Conservation (phyloP, 2,888 invertebrate species). For the Muscina levida region DNA sequence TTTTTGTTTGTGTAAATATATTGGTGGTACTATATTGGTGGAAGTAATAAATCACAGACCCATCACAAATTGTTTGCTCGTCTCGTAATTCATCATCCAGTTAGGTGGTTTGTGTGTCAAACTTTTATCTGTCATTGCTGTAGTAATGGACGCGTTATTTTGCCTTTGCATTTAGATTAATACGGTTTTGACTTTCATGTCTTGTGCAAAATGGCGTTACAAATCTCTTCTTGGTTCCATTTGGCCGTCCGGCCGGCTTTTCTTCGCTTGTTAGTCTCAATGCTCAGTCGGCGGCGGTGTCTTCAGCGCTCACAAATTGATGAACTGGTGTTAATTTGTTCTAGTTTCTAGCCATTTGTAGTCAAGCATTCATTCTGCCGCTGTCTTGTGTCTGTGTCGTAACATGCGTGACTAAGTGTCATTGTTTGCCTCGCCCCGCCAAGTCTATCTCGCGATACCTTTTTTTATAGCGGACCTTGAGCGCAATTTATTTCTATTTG, state of each 20-base stretch:
- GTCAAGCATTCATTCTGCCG: neutral
- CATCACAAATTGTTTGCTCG: too few species aligned
- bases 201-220: neutral
- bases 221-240: neutral
- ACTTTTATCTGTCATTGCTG: neutral
- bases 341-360: neutral
- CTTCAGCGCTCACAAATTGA: neutral
- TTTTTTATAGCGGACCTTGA: slow-evolving; percentile 61
- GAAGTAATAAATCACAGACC: too few species aligned
- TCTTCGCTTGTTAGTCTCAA: neutral
- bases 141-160: neutral
- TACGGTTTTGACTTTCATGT: neutral
- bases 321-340: neutral
- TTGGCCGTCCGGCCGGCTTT: neutral
- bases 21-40: neutral
- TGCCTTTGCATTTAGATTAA: neutral
- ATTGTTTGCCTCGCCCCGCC: slow-evolving; percentile 31
- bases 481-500: slow-evolving; percentile 60
- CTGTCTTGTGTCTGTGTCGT: neutral
- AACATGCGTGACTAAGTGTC: slow-evolving; percentile 55
- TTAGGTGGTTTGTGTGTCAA: too few species aligned
- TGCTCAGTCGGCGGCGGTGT: neutral
- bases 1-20: neutral
- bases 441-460: slow-evolving; percentile 26
- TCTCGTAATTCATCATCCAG: too few species aligned